Conservation (phyloP, 2,888 invertebrate genomes). For the Diloba caeruleocephala region DNA sequence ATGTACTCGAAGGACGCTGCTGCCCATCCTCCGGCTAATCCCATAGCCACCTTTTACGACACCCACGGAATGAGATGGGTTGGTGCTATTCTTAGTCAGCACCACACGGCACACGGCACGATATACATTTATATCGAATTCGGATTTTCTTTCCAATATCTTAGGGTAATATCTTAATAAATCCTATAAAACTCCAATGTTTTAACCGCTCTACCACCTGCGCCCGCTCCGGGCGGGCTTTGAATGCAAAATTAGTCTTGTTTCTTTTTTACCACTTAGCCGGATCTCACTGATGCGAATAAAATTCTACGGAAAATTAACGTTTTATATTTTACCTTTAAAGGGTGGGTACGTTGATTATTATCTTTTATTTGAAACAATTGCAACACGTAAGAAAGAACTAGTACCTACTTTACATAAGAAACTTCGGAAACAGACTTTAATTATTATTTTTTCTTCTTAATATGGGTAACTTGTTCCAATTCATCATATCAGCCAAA, state of each 20-base stretch:
- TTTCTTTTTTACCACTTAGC: constrained; percentile 88
- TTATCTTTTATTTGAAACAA: constrained; percentile 52
- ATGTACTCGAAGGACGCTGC: too few relatives aligned
- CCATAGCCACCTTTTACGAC: too few relatives aligned
- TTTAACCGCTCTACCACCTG: constrained; percentile 85
- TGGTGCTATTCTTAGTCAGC: too few relatives aligned
- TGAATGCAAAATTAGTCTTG: constrained; percentile 87
- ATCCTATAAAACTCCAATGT: constrained; percentile 87
- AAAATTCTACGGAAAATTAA: constrained; percentile 81
- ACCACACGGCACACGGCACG: too few relatives aligned
- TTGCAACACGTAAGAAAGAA: constrained; percentile 8
- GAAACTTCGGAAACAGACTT: too few relatives aligned
- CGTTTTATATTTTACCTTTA: constrained; percentile 71
- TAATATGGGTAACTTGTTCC: too few relatives aligned
- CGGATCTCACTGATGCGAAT: constrained; percentile 79
- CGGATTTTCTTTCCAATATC: constrained; percentile 79
- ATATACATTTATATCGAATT: constrained; percentile 65
- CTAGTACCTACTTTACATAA: background rate
- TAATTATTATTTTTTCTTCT: too few relatives aligned
- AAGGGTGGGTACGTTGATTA: constrained; percentile 56
- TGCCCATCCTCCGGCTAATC: too few relatives aligned
- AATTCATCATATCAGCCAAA: too few relatives aligned
- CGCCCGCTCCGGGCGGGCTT: constrained; percentile 79
- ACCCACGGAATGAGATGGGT: too few relatives aligned
- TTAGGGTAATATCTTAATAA: constrained; percentile 85